These are phyloP conservation scores for Corydoras sp. DNA, from an alignment of 2,113 vertebrate species.

Conservation along the genomic window DNA sequence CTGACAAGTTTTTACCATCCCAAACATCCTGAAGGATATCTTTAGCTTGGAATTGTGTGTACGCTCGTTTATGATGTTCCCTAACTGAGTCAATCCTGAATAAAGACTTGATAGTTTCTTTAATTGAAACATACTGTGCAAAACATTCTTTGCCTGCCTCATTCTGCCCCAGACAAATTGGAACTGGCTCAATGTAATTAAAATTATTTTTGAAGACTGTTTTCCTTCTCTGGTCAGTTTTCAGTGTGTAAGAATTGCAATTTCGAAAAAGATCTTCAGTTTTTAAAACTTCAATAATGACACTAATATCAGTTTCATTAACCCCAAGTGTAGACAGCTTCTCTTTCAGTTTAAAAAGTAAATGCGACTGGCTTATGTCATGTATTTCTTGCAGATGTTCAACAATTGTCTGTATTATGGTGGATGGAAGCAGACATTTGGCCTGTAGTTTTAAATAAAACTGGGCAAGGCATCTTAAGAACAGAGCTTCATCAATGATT, in stretches of 20 bases:
- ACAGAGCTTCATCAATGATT: slow-evolving; percentile 7
- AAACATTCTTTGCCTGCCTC: slow-evolving; percentile 36
- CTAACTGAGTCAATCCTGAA: slow-evolving; percentile 21
- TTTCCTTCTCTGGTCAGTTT: slow-evolving; percentile 13
- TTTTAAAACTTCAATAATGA: neutral
- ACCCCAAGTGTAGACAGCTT: slow-evolving; percentile 12
- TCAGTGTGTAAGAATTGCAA: slow-evolving; percentile 2
- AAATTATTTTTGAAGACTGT: slow-evolving; percentile 16
- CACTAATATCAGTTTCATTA: slow-evolving; percentile 2
- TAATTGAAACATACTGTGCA: slow-evolving; percentile 21
- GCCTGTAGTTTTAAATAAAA: slow-evolving; percentile 42
- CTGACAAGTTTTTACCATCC: neutral
- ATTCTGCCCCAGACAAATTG: slow-evolving; percentile 27
- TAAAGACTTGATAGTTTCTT: slow-evolving; percentile 12
- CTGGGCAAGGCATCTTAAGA: slow-evolving; percentile 28
- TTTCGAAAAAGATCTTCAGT: neutral
- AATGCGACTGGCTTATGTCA: slow-evolving; percentile 17
- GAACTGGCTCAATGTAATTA: slow-evolving; percentile 25
- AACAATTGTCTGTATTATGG: slow-evolving; percentile 10
- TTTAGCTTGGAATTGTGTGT: neutral
- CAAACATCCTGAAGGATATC: slow-evolving; percentile 11
- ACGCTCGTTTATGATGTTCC: slow-evolving; percentile 22
- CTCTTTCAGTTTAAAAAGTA: slow-evolving; percentile 8
- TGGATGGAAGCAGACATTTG: neutral
- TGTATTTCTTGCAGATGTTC: slow-evolving; percentile 15